Percentiles rank a stretch among this genome's conserved stretches.
phyloP scores from a whole-genome alignment of 37 sponge, comb jelly and placozoan genomes.

The Corticium candelabrum region DNA sequence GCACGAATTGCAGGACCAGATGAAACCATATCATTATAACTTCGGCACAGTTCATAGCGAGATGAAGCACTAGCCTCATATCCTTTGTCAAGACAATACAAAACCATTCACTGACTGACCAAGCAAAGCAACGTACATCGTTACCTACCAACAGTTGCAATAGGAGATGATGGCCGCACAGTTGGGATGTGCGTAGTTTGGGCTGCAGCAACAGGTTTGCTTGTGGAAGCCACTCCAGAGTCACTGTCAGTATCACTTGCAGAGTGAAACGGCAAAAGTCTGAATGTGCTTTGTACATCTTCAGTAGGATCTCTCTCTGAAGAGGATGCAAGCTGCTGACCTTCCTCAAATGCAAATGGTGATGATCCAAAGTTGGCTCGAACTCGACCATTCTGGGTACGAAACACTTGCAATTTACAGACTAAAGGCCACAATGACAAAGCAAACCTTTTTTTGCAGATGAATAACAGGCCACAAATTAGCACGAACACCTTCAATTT shows the following conservation, averaged over 20 bases:
- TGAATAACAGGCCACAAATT: slow-evolving; percentile 74
- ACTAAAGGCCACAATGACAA: slow-evolving; percentile 78
- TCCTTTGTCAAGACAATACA: slow-evolving; percentile 22
- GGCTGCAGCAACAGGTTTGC: background rate
- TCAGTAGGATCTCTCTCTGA: slow-evolving; percentile 57
- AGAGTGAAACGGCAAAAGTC: slow-evolving; percentile 53
- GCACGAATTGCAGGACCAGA: slow-evolving; percentile 28
- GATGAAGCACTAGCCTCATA: slow-evolving; percentile 49
- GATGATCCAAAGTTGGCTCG: slow-evolving; percentile 82
- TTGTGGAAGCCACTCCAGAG: slow-evolving; percentile 6
- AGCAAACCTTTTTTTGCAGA: slow-evolving; percentile 66
- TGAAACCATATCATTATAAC: slow-evolving; percentile 70
- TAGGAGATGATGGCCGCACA: slow-evolving; percentile 16
- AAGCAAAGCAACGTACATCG: too few species aligned
- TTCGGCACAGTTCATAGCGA: slow-evolving; percentile 28
- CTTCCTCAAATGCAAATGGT: slow-evolving; percentile 61
- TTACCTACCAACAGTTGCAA: slow-evolving; percentile 36
- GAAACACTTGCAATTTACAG: slow-evolving; percentile 65
- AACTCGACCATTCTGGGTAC: slow-evolving; percentile 45
- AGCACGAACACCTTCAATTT: slow-evolving; percentile 37
- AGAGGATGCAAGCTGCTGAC: slow-evolving; percentile 29
- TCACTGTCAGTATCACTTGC: slow-evolving; percentile 20
- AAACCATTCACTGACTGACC: too few species aligned
- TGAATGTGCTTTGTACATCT: slow-evolving; percentile 45
- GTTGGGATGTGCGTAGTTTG: background rate